phyloP scores from a whole-genome alignment of 1,140 invertebrate genomes.

The Drosophila melanogaster region DNA sequence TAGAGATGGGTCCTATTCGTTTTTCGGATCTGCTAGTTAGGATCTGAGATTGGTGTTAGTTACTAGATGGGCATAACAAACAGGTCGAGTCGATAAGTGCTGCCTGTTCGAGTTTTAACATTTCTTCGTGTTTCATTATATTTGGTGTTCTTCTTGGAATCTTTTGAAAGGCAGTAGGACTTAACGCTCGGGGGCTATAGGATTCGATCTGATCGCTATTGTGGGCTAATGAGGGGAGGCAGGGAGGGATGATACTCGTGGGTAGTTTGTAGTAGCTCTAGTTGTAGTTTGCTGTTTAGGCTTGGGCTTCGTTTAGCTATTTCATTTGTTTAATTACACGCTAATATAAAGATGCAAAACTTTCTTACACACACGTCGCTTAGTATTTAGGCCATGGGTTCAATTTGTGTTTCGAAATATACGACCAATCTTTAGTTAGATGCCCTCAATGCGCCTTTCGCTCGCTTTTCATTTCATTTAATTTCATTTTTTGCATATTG shows the following conservation, averaged over 20 bases:
- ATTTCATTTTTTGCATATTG: conserved; percentile 21
- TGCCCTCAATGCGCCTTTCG: conserved; percentile 31
- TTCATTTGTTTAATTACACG: conserved; percentile 64
- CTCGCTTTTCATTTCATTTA: conserved; percentile 7
- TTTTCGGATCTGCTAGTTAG: conserved; percentile 14
- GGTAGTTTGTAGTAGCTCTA: conserved; percentile 28
- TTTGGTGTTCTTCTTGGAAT: conserved; percentile 16
- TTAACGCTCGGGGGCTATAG: conserved; percentile 1
- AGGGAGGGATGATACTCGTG: conserved; percentile 19
- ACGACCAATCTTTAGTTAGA: conserved; percentile 37
- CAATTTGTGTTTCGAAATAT: conserved; percentile 33
- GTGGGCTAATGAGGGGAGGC: background rate
- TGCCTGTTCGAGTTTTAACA: background rate
- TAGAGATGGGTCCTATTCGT: conserved; percentile 42
- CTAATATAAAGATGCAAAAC: conserved; percentile 83
- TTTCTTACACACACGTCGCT: conserved; percentile 74
- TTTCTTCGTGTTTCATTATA: conserved; percentile 3
- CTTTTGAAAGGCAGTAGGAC: conserved; percentile 22
- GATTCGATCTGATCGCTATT: conserved; percentile 14
- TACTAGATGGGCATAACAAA: conserved; percentile 34
- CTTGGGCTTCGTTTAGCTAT: conserved; percentile 41
- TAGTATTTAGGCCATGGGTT: conserved; percentile 72
- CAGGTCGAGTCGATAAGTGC: background rate
- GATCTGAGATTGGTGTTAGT: conserved; percentile 2
- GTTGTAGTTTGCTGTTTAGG: conserved; percentile 43